Percentiles rank a stretch among this genome's conserved stretches.
These are phyloP conservation scores for Leptothorax acervorum DNA, from an alignment of 2,888 invertebrate species.

Conservation along the genomic window DNA sequence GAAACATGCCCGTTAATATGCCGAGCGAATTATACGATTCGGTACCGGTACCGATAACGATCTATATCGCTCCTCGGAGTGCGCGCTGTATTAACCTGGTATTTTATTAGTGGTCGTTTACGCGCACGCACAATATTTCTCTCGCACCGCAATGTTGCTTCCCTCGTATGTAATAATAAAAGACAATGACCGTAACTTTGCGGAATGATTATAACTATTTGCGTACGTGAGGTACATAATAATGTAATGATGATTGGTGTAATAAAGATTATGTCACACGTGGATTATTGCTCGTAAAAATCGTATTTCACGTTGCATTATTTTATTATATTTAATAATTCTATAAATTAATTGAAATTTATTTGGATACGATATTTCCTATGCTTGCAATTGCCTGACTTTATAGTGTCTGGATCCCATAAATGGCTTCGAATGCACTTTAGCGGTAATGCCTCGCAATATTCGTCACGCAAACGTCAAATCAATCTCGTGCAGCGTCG, in stretches of 20 bases:
- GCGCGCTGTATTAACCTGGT: conserved; percentile 74
- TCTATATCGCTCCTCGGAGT: conserved; percentile 56
- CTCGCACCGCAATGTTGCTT: conserved; percentile 56
- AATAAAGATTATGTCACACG: neutral
- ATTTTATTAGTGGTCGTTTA: conserved; percentile 73
- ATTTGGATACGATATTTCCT: neutral
- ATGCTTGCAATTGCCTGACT: neutral
- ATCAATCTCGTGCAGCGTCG: conserved; percentile 40
- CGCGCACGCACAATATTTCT: conserved; percentile 37
- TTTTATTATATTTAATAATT: neutral
- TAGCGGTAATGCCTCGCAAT: conserved; percentile 29
- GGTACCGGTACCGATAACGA: conserved; percentile 60
- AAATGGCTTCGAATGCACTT: conserved; percentile 34
- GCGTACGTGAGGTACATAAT: neutral
- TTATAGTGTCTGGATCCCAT: conserved; percentile 5
- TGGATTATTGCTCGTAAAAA: neutral
- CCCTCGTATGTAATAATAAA: conserved; percentile 58
- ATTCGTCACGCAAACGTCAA: conserved; percentile 51
- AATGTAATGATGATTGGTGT: neutral
- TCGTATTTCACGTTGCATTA: neutral
- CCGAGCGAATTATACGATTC: conserved; percentile 54
- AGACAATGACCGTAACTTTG: conserved; percentile 45
- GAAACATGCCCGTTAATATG: conserved; percentile 44
- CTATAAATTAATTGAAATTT: neutral
- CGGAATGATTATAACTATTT: conserved; percentile 13